Evolutionary conservation across 1,140 invertebrate genomes (phyloP).

Genomic region (Lordiphosa clarofinis): DNA sequence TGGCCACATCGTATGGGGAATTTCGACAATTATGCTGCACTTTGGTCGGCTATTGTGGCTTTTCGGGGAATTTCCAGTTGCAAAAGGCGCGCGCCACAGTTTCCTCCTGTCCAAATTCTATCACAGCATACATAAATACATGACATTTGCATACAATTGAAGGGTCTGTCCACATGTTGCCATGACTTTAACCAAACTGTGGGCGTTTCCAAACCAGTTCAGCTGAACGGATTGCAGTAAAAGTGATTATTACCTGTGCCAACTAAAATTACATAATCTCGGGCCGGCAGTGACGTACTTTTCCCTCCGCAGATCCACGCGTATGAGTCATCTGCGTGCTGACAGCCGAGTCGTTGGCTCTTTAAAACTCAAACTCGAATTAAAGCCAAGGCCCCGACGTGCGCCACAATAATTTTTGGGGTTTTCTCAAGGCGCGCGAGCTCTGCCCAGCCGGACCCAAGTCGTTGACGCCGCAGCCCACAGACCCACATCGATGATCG

Average conservation of each 20-base stretch:
- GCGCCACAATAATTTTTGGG: conserved; percentile 71
- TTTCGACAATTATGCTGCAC: conserved; percentile 22
- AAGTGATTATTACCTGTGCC: conserved; percentile 64
- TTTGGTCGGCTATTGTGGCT: conserved; percentile 2
- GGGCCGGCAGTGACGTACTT: conserved; percentile 58
- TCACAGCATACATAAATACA: conserved; percentile 3
- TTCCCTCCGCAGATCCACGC: conserved; percentile 33
- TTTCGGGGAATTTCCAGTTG: conserved; percentile 18
- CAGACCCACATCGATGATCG: conserved; percentile 36
- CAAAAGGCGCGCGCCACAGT: neutral
- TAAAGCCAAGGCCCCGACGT: conserved; percentile 68
- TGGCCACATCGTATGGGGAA: conserved; percentile 12
- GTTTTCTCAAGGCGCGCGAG: conserved; percentile 67
- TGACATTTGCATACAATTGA: conserved; percentile 3
- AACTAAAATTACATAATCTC: conserved; percentile 54
- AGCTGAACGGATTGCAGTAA: conserved; percentile 45
- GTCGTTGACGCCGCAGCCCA: conserved; percentile 62
- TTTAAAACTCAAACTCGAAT: conserved; percentile 72
- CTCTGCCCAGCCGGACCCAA: conserved; percentile 29
- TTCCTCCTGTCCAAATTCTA: neutral
- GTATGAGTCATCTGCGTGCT: conserved; percentile 35
- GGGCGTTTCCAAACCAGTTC: conserved; percentile 61
- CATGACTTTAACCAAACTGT: conserved; percentile 43
- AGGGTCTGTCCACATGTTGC: conserved; percentile 67
- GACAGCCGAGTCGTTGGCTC: conserved; percentile 33